Conservation (phyloP, 2,113 vertebrate species). For the Megaceryle maxima region DNA sequence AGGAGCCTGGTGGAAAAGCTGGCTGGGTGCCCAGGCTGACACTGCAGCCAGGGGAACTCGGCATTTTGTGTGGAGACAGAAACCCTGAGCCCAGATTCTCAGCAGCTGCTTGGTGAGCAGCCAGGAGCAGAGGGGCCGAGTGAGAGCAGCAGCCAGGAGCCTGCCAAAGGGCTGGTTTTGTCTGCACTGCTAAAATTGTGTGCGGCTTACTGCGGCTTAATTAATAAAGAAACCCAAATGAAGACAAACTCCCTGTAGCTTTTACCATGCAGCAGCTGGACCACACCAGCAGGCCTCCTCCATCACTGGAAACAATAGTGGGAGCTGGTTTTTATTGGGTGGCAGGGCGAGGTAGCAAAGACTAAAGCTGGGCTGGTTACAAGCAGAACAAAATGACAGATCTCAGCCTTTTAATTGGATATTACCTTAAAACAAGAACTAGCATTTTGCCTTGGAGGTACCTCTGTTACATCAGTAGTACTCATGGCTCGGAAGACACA, state of each 20-base stretch:
- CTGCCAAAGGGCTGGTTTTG: background rate
- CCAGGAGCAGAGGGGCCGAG: background rate
- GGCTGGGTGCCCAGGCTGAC: background rate
- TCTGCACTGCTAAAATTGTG: background rate
- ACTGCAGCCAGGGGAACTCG: background rate
- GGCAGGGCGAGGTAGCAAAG: background rate
- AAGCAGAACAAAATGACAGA: background rate
- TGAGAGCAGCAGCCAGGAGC: background rate
- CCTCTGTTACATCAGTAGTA: background rate
- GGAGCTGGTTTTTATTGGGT: background rate
- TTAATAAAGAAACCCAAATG: background rate
- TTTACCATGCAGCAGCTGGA: background rate
- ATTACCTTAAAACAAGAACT: background rate
- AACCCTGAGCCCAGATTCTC: background rate
- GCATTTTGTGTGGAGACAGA: background rate
- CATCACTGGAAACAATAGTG: background rate
- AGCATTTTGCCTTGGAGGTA: background rate
- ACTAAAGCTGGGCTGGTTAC: background rate
- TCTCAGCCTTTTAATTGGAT: background rate
- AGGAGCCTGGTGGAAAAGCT: background rate
- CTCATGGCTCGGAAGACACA: background rate
- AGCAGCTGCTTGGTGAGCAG: slow-evolving; percentile 11
- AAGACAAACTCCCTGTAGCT: background rate
- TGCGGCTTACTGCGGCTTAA: background rate
- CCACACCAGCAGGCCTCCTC: background rate